Conservation (phyloP, 2,888 invertebrate species). For the Thecophora atra region DNA sequence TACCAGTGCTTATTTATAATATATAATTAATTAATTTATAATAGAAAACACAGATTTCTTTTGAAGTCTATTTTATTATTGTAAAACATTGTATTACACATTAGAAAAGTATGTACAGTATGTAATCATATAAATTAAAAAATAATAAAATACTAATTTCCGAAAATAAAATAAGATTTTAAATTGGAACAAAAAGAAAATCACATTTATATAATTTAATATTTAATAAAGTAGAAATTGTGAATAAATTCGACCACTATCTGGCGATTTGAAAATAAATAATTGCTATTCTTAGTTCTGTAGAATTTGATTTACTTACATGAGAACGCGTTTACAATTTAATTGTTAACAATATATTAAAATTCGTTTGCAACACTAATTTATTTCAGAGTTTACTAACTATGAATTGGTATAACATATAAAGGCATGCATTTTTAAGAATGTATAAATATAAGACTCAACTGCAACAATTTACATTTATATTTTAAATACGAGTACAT, state of each 20-base stretch:
- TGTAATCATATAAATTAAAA: too few species aligned
- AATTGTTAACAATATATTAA: too few species aligned
- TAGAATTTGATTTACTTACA: constrained; percentile 21
- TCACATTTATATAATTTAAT: background rate
- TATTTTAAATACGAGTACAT: constrained; percentile 3
- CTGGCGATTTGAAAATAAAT: background rate
- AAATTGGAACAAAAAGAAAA: background rate
- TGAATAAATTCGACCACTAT: background rate
- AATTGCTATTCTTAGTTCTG: constrained; percentile 3
- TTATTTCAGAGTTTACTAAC: too few species aligned
- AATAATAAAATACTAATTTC: too few species aligned
- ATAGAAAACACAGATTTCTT: too few species aligned
- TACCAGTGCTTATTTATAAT: too few species aligned
- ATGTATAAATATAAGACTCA: background rate
- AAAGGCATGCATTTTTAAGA: background rate
- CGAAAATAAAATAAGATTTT: background rate
- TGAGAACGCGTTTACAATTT: background rate
- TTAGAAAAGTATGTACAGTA: too few species aligned
- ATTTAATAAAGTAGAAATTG: background rate
- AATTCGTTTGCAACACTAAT: too few species aligned
- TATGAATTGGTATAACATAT: too few species aligned
- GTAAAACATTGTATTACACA: too few species aligned
- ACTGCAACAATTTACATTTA: background rate
- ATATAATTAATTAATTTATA: too few species aligned
- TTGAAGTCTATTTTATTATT: background rate